Percentiles rank a stretch among this genome's conserved stretches.
Evolutionary conservation across 2,797 vertebrate genomes (phyloP).

Genomic region (Centroberyx gerrardi): DNA sequence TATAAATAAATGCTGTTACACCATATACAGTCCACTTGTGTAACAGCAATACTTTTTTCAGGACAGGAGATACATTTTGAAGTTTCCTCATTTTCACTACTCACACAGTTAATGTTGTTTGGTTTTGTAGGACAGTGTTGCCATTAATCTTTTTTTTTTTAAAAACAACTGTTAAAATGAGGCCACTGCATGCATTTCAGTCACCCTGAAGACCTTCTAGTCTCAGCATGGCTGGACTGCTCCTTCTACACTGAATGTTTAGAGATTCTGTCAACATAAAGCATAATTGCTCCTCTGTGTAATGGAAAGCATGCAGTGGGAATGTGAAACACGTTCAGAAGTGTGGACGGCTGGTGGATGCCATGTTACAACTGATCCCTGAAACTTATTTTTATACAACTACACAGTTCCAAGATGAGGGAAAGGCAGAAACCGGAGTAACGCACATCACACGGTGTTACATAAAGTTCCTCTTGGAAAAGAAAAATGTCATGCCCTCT

Average conservation of each 20-base stretch:
- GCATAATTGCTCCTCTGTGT: conserved; percentile 42
- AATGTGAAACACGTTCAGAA: conserved; percentile 74
- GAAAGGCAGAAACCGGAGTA: conserved; percentile 1
- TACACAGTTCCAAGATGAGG: conserved; percentile 29
- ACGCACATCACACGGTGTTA: conserved; percentile 9
- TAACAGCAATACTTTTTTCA: conserved; percentile 14
- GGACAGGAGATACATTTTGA: conserved; percentile 6
- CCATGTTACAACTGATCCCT: conserved; percentile 63
- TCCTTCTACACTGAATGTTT: conserved; percentile 58
- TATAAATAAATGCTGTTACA: not conserved
- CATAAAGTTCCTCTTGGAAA: conserved; percentile 27
- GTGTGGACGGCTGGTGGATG: conserved; percentile 53
- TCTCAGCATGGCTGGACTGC: conserved; percentile 51
- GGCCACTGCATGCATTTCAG: conserved; percentile 46
- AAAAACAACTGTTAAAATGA: conserved; percentile 43
- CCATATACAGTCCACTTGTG: not conserved
- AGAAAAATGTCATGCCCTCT: conserved; percentile 20
- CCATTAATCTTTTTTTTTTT: conserved; percentile 58
- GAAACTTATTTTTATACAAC: conserved; percentile 59
- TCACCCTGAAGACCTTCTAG: conserved; percentile 37
- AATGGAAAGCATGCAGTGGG: conserved; percentile 56
- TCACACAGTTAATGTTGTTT: conserved; percentile 44
- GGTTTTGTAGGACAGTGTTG: conserved; percentile 42
- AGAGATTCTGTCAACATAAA: conserved; percentile 68
- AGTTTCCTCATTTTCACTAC: conserved; percentile 4